Percentiles rank a stretch among this genome's conserved stretches.
These are phyloP conservation scores for Periophthalmus magnuspinnatus DNA, from an alignment of 2,797 vertebrate genomes.

Conservation along the genomic window DNA sequence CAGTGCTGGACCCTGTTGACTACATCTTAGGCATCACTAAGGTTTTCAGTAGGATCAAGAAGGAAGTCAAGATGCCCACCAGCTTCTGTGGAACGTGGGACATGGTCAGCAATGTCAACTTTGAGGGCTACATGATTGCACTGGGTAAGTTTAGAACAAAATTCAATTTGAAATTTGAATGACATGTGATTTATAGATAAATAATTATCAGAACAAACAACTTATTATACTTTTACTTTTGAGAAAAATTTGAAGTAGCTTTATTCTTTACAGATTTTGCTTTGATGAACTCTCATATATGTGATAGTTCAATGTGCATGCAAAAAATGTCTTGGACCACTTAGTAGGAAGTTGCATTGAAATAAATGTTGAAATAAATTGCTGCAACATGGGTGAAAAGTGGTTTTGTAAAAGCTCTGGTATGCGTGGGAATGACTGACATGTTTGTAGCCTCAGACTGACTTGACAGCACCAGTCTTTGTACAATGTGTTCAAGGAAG, in stretches of 20 bases:
- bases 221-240: neutral
- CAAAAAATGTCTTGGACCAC: neutral
- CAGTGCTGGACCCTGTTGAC: neutral
- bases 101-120: constrained; percentile 83
- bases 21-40: neutral
- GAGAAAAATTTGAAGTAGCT: neutral
- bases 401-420: neutral
- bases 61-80: constrained; percentile 71
- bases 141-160: constrained; percentile 77
- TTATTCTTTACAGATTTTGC: neutral
- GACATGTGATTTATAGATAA: neutral
- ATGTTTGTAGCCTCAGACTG: constrained; percentile 1
- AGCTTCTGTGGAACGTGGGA: constrained; percentile 87
- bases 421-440: constrained; percentile 4
- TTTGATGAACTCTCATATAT: too few relatives aligned
- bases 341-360: neutral
- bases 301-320: too few relatives aligned
- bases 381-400: neutral
- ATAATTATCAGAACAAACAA: neutral
- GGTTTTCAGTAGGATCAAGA: constrained; percentile 1
- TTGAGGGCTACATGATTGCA: constrained; percentile 85
- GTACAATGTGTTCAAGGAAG: neutral
- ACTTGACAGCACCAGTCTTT: constrained; percentile 3
- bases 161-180: neutral
- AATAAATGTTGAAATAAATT: neutral